These are phyloP conservation scores for Poeciliopsis retropinna DNA, from an alignment of 2,113 vertebrate species.

Conservation along the genomic window DNA sequence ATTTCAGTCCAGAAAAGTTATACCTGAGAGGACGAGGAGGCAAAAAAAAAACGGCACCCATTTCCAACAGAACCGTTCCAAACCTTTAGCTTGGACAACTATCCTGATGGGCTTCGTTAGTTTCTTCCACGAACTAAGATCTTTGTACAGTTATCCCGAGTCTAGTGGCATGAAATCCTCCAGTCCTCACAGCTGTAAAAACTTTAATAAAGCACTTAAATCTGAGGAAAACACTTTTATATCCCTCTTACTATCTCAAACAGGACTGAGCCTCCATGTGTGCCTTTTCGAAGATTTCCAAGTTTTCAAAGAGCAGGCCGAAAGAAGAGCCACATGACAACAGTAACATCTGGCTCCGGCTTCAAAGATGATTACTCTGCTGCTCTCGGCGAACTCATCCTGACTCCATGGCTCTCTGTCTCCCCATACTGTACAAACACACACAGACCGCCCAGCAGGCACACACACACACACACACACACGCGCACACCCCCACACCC, in stretches of 20 bases:
- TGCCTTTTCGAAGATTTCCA: slow-evolving; percentile 29
- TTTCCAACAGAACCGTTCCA: neutral
- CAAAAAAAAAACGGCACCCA: neutral
- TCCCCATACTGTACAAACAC: slow-evolving; percentile 20
- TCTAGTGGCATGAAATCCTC: neutral
- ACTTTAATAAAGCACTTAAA: neutral
- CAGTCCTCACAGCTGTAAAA: neutral
- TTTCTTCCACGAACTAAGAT: neutral
- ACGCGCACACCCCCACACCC: slow-evolving; percentile 17
- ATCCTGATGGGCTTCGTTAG: neutral
- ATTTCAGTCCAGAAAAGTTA: neutral
- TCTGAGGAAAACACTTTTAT: neutral
- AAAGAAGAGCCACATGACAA: slow-evolving; percentile 70
- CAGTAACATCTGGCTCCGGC: slow-evolving; percentile 76
- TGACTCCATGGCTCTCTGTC: slow-evolving; percentile 7
- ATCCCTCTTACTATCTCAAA: neutral
- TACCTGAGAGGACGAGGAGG: neutral
- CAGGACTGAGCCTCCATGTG: neutral
- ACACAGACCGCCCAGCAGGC: slow-evolving; percentile 15
- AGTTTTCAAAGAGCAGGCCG: slow-evolving; percentile 51
- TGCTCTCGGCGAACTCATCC: slow-evolving; percentile 64
- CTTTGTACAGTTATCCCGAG: neutral
- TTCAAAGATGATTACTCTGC: slow-evolving; percentile 74
- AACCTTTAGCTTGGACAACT: neutral
- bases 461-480: slow-evolving; percentile 8